A percentile compares a stretch with the other conserved stretches of the same genome.
These are phyloP conservation scores for Drosophila sp. DNA, from an alignment of 1,140 invertebrate genomes.

Conservation along the genomic window DNA sequence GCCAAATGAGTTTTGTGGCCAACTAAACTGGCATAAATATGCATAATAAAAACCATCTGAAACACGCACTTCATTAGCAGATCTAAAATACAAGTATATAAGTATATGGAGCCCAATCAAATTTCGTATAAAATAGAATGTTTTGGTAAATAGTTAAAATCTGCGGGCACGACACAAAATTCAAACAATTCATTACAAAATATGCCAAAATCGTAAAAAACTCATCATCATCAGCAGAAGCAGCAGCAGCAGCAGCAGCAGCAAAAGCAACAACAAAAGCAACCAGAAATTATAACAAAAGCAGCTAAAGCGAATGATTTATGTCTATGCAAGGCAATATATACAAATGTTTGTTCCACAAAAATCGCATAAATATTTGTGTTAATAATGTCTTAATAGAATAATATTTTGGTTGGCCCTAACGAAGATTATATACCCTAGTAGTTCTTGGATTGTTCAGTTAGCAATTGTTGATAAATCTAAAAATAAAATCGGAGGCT, in stretches of 20 bases:
- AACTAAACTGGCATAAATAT: constrained; percentile 55
- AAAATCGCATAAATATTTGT: constrained; percentile 49
- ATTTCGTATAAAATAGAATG: constrained; percentile 27
- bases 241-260: constrained; percentile 19
- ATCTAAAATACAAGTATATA: constrained; percentile 25
- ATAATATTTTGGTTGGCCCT: constrained; percentile 6
- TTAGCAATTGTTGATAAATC: too few species aligned
- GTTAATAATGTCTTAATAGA: constrained; percentile 75
- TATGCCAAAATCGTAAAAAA: constrained; percentile 72
- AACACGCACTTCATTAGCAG: constrained; percentile 69
- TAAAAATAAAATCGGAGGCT: too few species aligned
- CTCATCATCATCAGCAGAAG: constrained; percentile 25
- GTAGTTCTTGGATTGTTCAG: too few species aligned
- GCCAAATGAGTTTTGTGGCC: constrained; percentile 15
- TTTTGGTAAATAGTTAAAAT: constrained; percentile 56
- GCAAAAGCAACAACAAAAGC: constrained; percentile 37
- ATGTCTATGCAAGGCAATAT: constrained; percentile 45
- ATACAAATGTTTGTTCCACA: constrained; percentile 23
- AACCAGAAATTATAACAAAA: constrained; percentile 27
- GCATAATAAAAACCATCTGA: constrained; percentile 52
- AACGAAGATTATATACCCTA: neutral
- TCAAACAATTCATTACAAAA: constrained; percentile 62
- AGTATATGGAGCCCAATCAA: constrained; percentile 25
- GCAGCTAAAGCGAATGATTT: constrained; percentile 56
- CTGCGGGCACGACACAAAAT: constrained; percentile 71